A percentile compares a stretch with the other conserved stretches of the same genome.
Conservation (phyloP, 2,888 invertebrate species). For the Folsomia candida region DNA sequence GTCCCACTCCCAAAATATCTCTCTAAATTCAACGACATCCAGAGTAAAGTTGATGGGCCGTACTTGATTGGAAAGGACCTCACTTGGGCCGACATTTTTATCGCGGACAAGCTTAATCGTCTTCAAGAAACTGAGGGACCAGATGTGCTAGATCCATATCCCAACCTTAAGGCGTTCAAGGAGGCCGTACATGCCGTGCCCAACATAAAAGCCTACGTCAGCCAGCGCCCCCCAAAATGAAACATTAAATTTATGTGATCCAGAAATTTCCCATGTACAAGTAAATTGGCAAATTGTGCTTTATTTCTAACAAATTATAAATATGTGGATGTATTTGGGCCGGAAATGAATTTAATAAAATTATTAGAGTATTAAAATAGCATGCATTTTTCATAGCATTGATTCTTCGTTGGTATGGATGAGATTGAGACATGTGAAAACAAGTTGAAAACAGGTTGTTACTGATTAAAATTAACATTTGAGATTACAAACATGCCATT, state of each 20-base stretch:
- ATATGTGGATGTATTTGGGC: background rate
- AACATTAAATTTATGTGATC: background rate
- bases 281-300: background rate
- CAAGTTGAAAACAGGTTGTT: no score
- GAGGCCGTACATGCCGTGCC: constrained; percentile 23
- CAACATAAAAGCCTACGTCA: constrained; percentile 23
- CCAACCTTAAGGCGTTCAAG: constrained; percentile 16
- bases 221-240: constrained; percentile 56
- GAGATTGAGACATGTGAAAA: no score
- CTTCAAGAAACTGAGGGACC: constrained; percentile 5
- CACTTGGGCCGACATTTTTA: constrained; percentile 31
- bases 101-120: background rate
- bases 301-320: background rate
- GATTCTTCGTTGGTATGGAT: no score
- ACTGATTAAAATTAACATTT: no score
- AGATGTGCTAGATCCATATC: constrained; percentile 18
- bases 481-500: no score
- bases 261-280: background rate
- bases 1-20: constrained; percentile 14
- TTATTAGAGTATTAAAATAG: background rate
- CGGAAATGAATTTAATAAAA: background rate
- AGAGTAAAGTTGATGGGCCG: constrained; percentile 9
- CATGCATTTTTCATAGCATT: no score
- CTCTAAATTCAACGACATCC: constrained; percentile 9
- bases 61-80: constrained; percentile 17